Conservation (phyloP, 2,888 invertebrate genomes). For the Teleogryllus oceanicus region DNA sequence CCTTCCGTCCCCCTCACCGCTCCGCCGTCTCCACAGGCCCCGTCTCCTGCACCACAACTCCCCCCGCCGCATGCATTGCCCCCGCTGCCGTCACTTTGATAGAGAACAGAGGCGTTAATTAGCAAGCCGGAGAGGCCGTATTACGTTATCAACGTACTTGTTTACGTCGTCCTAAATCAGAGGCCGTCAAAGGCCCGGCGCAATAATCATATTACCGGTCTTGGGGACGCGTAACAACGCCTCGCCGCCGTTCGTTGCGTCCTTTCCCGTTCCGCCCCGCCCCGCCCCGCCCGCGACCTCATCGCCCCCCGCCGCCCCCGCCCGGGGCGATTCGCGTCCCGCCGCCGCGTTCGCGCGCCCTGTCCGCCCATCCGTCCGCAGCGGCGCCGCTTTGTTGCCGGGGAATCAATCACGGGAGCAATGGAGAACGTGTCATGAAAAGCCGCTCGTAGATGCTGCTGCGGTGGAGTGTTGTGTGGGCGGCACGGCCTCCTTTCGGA, state of each 20-base stretch:
- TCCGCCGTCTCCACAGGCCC: too few species aligned
- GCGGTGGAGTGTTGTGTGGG: too few species aligned
- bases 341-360: neutral
- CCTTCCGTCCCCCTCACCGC: too few species aligned
- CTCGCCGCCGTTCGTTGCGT: neutral
- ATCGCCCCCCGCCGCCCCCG: neutral
- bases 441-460: too few species aligned
- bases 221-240: neutral
- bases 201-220: slow-evolving; percentile 18
- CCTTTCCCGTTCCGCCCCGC: neutral
- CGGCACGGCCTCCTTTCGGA: too few species aligned
- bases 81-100: neutral
- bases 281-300: neutral
- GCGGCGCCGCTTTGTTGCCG: too few species aligned
- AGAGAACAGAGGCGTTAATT: slow-evolving; percentile 18
- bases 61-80: too few species aligned
- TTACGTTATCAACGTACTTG: neutral
- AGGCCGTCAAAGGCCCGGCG: neutral
- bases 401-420: too few species aligned
- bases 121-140: neutral
- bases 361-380: neutral
- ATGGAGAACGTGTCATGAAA: too few species aligned
- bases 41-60: too few species aligned
- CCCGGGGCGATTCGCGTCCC: neutral
- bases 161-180: slow-evolving; percentile 6